phyloP scores from a whole-genome alignment of 2,113 vertebrate genomes.

The Chaetura pelagica region DNA sequence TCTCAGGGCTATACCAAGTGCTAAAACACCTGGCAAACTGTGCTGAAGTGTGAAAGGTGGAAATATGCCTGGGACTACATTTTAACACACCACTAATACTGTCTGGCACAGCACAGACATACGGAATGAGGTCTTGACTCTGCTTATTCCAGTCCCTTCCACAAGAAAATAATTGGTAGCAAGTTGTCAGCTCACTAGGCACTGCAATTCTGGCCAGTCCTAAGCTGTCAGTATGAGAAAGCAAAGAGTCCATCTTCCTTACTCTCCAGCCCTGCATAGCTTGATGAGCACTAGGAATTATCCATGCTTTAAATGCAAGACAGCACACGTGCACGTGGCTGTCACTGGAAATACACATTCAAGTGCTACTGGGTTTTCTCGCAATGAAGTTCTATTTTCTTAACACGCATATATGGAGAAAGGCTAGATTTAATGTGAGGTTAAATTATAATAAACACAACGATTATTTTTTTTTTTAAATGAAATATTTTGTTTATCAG shows the following conservation, averaged over 20 bases:
- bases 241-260: neutral
- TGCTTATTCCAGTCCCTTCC: neutral
- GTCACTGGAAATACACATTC: neutral
- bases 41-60: neutral
- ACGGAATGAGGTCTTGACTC: neutral
- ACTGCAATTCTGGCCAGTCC: neutral
- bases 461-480: neutral
- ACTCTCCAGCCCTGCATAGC: neutral
- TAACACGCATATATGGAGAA: constrained; percentile 10
- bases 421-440: neutral
- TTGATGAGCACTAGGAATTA: neutral
- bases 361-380: neutral
- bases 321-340: neutral
- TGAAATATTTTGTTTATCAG: constrained; percentile 14
- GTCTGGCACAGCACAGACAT: neutral
- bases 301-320: neutral
- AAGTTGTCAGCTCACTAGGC: neutral
- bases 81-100: neutral
- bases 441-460: constrained; percentile 19
- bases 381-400: neutral
- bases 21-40: neutral
- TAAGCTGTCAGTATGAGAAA: neutral
- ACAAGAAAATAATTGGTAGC: neutral
- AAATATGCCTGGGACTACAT: neutral
- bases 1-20: neutral